Evolutionary conservation across 1,140 invertebrate genomes (phyloP), one percentile per base, ranked within the genome.

Genomic region (Drosophila nikananu): DNA sequence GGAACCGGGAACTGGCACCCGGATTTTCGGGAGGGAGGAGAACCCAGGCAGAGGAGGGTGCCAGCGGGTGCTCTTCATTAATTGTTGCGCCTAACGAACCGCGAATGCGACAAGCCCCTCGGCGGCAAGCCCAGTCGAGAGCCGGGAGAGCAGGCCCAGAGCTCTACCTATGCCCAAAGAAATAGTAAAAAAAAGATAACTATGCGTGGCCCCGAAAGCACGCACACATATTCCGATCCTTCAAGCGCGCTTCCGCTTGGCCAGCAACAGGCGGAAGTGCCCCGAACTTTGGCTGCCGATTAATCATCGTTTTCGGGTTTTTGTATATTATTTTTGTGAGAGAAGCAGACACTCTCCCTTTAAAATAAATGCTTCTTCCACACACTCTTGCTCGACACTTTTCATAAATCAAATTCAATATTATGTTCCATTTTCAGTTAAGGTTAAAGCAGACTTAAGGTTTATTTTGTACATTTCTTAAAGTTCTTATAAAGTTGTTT

Each of bases 41-140:
- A 30, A 21, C n/a, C n/a, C 21, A 12, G 25, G 7, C 23, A 19
- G 19, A 15, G 13, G 17, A 21, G 35, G 62, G 39, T 46, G 62
- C 41, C 10, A 10, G 32, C 9, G 4, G 13, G 21, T n/a, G 30
- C 44, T 73, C 57, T 59, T 57, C 64, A 81, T 81, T 84, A 90
- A 86, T 90, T 90, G 86, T 86, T 81, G 70, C 68, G 78, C 64
- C 81, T 82, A 90, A 86, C 86, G 79, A 90, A 89, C 66, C 86
- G 81, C 64, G 74, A 86, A 90, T 76, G 79, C 62, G 79, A 90
- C 77, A 79, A 86, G 70, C 64, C 76, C 54, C 48, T 57, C 66
- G 41, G 46, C 46, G 46, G 54, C 70, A 74, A 66, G 54, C 58
- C 67, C 67, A 48, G 27, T 5, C 13, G 30, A 21, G 19, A 35